phyloP scores from a whole-genome alignment of 2,888 invertebrate species.

The Listrodromus nycthemerus region DNA sequence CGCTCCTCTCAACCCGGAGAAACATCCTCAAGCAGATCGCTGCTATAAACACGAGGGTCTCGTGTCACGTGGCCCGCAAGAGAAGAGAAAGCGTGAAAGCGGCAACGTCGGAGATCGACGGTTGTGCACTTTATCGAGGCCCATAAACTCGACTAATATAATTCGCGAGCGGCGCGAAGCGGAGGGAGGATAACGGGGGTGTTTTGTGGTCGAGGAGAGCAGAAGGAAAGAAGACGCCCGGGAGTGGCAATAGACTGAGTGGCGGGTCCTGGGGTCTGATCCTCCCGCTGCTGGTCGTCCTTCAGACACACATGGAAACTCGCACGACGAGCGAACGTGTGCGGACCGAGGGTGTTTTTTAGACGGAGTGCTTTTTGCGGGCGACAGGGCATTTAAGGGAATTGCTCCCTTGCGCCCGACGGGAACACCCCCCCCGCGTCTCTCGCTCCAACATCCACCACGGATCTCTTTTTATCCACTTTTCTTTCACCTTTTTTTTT shows the following conservation, averaged over 20 bases:
- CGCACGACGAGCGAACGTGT: slow-evolving; percentile 66
- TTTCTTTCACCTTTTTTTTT: slow-evolving; percentile 13
- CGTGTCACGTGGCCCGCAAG: background rate
- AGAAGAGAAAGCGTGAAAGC: slow-evolving; percentile 31
- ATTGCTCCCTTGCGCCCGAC: slow-evolving; percentile 81
- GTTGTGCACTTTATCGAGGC: slow-evolving; percentile 78
- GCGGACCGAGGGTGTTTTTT: slow-evolving; percentile 77
- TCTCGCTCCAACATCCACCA: slow-evolving; percentile 26
- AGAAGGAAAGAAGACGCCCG: slow-evolving; percentile 67
- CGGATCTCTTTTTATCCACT: slow-evolving; percentile 50
- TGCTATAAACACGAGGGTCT: slow-evolving; percentile 27
- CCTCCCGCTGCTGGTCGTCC: slow-evolving; percentile 8
- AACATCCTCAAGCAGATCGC: background rate
- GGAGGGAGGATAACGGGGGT: slow-evolving; percentile 46
- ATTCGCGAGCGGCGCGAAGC: slow-evolving; percentile 71
- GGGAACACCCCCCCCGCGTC: slow-evolving; percentile 52
- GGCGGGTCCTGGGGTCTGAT: slow-evolving; percentile 61
- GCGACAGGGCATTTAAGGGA: slow-evolving; percentile 83
- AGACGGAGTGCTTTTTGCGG: slow-evolving; percentile 83
- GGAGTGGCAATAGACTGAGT: slow-evolving; percentile 78
- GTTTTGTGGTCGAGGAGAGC: background rate
- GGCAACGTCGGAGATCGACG: slow-evolving; percentile 73
- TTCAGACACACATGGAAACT: slow-evolving; percentile 60
- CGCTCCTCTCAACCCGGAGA: slow-evolving; percentile 19
- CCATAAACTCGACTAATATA: slow-evolving; percentile 79